These are phyloP conservation scores for Lethrus apterus DNA, from an alignment of 1,140 invertebrate genomes.

Conservation along the genomic window DNA sequence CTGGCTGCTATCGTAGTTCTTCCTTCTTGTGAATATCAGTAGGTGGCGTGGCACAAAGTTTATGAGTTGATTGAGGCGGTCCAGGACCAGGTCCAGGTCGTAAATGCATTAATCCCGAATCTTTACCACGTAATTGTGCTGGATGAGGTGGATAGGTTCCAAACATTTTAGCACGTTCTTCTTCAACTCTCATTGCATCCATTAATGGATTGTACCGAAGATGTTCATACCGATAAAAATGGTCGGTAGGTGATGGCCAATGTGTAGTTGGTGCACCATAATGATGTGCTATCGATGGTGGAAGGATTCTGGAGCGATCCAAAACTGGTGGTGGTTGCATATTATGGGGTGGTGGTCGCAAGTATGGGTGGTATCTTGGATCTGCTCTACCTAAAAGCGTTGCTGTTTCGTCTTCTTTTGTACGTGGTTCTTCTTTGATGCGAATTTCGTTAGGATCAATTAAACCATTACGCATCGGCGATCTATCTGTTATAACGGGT, in stretches of 20 bases:
- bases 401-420: conserved; percentile 54
- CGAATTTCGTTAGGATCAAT: conserved; percentile 44
- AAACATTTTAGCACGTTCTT: conserved; percentile 66
- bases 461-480: conserved; percentile 60
- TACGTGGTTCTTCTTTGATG: conserved; percentile 56
- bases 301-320: conserved; percentile 44
- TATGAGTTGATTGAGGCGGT: conserved; percentile 29
- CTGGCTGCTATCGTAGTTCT: conserved; percentile 36
- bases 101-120: conserved; percentile 50
- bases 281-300: conserved; percentile 47
- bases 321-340: conserved; percentile 48
- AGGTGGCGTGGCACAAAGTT: conserved; percentile 34
- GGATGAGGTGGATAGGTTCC: conserved; percentile 48
- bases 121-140: conserved; percentile 50
- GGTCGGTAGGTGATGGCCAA: conserved; percentile 48
- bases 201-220: conserved; percentile 65
- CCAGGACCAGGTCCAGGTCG: conserved; percentile 29
- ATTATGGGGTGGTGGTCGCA: conserved; percentile 43
- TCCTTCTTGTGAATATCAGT: conserved; percentile 39
- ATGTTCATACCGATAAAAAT: conserved; percentile 58
- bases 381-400: conserved; percentile 32
- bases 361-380: conserved; percentile 42
- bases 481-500: conserved; percentile 51
- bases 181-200: conserved; percentile 63
- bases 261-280: conserved; percentile 49